A percentile compares a stretch with the other conserved stretches of the same genome.
phyloP scores from a whole-genome alignment of 2,797 vertebrate genomes.

The Smutsia gigantea region DNA sequence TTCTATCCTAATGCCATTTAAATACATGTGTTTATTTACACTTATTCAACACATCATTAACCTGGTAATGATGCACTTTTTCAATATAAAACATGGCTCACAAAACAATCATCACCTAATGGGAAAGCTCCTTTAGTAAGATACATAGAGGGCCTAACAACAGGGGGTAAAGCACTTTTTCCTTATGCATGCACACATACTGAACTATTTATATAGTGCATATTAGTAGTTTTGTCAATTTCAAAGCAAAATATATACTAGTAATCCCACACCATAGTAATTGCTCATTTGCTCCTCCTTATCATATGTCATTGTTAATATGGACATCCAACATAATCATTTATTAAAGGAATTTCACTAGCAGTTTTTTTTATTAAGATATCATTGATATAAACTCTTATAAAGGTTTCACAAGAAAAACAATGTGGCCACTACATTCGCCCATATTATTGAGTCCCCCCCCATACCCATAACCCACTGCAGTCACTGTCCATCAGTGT shows the following conservation, averaged over 20 bases:
- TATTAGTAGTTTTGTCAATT: neutral
- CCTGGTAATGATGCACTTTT: neutral
- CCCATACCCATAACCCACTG: too few relatives aligned
- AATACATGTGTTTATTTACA: neutral
- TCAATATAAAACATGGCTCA: neutral
- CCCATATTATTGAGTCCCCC: too few relatives aligned
- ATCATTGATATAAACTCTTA: too few relatives aligned
- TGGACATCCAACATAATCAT: neutral
- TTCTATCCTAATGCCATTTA: neutral
- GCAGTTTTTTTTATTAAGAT: neutral
- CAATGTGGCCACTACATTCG: too few relatives aligned
- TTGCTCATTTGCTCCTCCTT: neutral
- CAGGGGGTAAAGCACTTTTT: neutral
- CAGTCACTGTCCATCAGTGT: too few relatives aligned
- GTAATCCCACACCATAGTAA: neutral
- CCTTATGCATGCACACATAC: neutral
- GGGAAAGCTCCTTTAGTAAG: neutral
- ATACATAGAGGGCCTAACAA: neutral
- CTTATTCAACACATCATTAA: neutral
- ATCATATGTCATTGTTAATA: neutral
- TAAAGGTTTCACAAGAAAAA: too few relatives aligned
- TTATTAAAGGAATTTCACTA: neutral
- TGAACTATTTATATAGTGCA: neutral
- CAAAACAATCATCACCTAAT: neutral
- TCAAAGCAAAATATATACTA: neutral